phyloP scores from a whole-genome alignment of 2,888 invertebrate species.

The Autographa gamma region DNA sequence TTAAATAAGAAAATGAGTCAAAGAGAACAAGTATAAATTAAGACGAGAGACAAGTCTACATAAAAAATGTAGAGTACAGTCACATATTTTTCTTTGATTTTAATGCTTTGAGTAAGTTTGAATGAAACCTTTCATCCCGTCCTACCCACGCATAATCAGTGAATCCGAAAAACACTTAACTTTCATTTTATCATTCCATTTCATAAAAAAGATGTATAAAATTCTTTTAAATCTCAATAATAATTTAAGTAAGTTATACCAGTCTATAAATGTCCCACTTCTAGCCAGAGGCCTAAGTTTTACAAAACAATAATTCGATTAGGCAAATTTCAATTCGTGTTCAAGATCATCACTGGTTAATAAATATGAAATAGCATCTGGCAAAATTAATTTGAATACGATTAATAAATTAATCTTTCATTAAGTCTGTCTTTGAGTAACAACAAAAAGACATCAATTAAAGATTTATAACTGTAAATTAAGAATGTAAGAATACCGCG shows the following conservation, averaged over 20 bases:
- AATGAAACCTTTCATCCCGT: not conserved
- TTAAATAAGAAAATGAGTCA: too few relatives aligned
- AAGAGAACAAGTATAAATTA: not conserved
- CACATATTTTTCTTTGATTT: not conserved
- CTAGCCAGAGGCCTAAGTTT: not conserved
- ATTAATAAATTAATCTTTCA: not conserved
- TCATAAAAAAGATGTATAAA: not conserved
- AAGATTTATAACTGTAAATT: too few relatives aligned
- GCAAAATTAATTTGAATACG: not conserved
- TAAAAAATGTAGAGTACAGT: not conserved
- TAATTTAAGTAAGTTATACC: too few relatives aligned
- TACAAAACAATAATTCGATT: not conserved
- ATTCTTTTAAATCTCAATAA: too few relatives aligned
- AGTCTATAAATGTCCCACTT: too few relatives aligned
- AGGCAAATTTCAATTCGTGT: not conserved
- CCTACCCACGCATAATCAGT: not conserved
- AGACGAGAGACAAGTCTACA: not conserved
- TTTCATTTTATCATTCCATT: not conserved
- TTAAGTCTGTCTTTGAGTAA: not conserved
- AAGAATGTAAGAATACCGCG: too few relatives aligned
- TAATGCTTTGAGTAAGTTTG: not conserved
- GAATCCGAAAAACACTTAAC: slow-evolving; percentile 4
- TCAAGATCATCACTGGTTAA: not conserved
- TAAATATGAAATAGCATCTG: not conserved
- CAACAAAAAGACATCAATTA: too few relatives aligned